Evolutionary conservation across 1,140 invertebrate genomes (phyloP).

Genomic region (Brachionus sp.): DNA sequence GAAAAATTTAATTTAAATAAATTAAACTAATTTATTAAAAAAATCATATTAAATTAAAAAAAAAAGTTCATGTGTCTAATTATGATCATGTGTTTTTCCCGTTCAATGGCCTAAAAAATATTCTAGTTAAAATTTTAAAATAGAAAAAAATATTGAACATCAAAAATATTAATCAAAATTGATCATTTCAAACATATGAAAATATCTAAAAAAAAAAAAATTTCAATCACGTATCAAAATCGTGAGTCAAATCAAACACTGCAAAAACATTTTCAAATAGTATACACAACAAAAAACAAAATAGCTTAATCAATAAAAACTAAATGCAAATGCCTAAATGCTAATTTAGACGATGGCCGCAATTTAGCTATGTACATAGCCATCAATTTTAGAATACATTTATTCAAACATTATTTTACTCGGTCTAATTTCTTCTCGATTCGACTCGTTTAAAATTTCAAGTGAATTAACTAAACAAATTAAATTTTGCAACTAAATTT

Average conservation of each 20-base stretch:
- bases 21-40: too few relatives aligned
- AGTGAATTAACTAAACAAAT: not conserved
- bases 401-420: not conserved
- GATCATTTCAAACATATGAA: not conserved
- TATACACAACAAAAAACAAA: not conserved
- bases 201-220: not conserved
- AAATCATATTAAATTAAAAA: too few relatives aligned
- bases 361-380: not conserved
- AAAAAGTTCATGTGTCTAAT: too few relatives aligned
- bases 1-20: too few relatives aligned
- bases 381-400: not conserved
- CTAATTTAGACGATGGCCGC: not conserved
- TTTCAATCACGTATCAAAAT: conserved; percentile 18
- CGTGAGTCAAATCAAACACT: not conserved
- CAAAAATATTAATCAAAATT: not conserved
- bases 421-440: not conserved
- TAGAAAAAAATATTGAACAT: too few relatives aligned
- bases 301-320: not conserved
- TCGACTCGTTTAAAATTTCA: not conserved
- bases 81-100: too few relatives aligned
- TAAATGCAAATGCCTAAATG: not conserved
- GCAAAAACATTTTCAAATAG: not conserved
- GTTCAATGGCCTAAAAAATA: too few relatives aligned
- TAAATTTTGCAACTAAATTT: conserved; percentile 9
- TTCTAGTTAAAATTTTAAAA: too few relatives aligned